Conservation (phyloP, 37 sponge, comb jelly and placozoan species). For the Beroe ovata region DNA sequence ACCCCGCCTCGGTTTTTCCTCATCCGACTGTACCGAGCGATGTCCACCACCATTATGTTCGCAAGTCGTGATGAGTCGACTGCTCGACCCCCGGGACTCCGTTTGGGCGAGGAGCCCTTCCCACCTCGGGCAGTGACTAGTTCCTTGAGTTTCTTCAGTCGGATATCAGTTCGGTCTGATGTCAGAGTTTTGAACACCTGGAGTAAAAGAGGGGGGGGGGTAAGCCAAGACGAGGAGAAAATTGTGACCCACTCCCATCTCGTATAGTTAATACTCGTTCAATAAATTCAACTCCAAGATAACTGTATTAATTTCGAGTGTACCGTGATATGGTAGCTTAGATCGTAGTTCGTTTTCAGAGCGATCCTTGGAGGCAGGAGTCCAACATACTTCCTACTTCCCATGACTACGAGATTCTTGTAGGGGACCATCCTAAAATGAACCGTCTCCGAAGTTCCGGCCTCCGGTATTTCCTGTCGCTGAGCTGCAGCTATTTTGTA, state of each 20-base stretch:
- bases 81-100: background rate
- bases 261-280: no score
- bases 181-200: slow-evolving; percentile 59
- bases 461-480: slow-evolving; percentile 38
- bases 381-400: slow-evolving; percentile 35
- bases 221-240: no score
- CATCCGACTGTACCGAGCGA: background rate
- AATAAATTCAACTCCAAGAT: no score
- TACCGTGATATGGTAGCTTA: slow-evolving; percentile 66
- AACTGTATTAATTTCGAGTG: no score
- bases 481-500: slow-evolving; percentile 17
- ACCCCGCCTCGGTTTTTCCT: background rate
- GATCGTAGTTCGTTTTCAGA: slow-evolving; percentile 10
- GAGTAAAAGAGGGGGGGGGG: background rate
- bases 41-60: slow-evolving; percentile 28
- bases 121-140: background rate
- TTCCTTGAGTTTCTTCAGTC: slow-evolving; percentile 42
- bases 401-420: slow-evolving; percentile 27
- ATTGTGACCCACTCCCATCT: no score
- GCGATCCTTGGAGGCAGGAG: slow-evolving; percentile 12
- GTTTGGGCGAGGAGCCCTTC: background rate
- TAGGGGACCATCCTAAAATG: slow-evolving; percentile 53
- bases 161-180: slow-evolving; percentile 13
- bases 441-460: slow-evolving; percentile 34
- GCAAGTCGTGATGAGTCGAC: slow-evolving; percentile 9